phyloP scores from a whole-genome alignment of 2,797 vertebrate genomes.

The Danio jaintianensis region DNA sequence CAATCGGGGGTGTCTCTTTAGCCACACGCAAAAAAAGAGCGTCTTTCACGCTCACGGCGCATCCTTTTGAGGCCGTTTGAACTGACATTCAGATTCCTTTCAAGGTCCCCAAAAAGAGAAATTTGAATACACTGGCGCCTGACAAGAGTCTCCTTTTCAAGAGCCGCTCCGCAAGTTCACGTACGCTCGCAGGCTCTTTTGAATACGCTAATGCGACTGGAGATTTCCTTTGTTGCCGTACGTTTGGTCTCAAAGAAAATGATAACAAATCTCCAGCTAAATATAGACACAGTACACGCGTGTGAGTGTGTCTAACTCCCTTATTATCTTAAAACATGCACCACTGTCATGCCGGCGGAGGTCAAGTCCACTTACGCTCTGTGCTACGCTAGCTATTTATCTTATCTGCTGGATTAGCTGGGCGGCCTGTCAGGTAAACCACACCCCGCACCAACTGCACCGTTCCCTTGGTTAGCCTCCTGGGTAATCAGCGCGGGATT shows the following conservation, averaged over 20 bases:
- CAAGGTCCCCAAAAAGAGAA: constrained; percentile 37
- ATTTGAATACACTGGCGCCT: constrained; percentile 31
- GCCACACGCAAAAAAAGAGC: constrained; percentile 48
- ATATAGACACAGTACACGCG: background rate
- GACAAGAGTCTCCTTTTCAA: constrained; percentile 21
- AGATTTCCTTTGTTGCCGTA: constrained; percentile 38
- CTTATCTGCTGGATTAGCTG: constrained; percentile 60
- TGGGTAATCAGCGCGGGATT: constrained; percentile 68
- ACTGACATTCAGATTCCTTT: constrained; percentile 58
- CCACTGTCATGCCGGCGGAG: constrained; percentile 61
- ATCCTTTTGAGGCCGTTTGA: constrained; percentile 55
- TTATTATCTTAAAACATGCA: constrained; percentile 62
- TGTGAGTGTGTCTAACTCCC: constrained; percentile 21
- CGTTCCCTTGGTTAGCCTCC: constrained; percentile 42
- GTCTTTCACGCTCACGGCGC: constrained; percentile 44
- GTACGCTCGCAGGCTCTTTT: background rate
- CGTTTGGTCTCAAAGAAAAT: background rate
- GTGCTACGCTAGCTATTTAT: constrained; percentile 61
- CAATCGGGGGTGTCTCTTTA: constrained; percentile 38
- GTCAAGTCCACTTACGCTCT: constrained; percentile 67
- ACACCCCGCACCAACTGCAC: constrained; percentile 44
- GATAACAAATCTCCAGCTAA: constrained; percentile 23
- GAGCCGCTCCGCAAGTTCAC: constrained; percentile 22
- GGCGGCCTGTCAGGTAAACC: constrained; percentile 60
- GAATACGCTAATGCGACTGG: constrained; percentile 37